Percentiles rank a stretch among this genome's conserved stretches.
Conservation (phyloP, 53 echinoderm and acorn worm species). For the Mesocentrotus franciscanus region DNA sequence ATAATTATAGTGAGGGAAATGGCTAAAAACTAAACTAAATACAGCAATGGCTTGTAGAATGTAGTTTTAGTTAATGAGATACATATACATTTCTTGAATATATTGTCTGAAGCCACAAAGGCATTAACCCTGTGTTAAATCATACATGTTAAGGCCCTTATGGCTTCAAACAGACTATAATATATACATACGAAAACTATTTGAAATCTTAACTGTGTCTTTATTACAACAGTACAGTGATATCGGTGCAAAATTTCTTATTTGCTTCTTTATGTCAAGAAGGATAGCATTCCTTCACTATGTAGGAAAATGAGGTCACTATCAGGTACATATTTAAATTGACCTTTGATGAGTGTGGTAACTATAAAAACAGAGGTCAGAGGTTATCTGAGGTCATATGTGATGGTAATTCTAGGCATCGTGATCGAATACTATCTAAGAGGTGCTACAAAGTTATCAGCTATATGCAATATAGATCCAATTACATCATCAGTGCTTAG, state of each 20-base stretch:
- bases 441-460: background rate
- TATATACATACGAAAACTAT: background rate
- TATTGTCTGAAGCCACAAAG: background rate
- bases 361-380: conserved; percentile 18
- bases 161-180: too few species aligned
- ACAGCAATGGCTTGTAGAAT: too few species aligned
- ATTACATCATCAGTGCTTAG: background rate
- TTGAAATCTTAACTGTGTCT: background rate
- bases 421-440: conserved; percentile 5
- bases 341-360: background rate
- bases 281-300: background rate
- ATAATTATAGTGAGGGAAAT: too few species aligned
- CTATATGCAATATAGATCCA: background rate
- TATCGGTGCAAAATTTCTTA: background rate
- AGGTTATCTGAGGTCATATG: background rate
- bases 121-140: too few species aligned
- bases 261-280: background rate
- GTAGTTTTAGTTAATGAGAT: too few species aligned
- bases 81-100: background rate
- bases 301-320: background rate
- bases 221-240: background rate
- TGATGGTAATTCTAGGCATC: background rate
- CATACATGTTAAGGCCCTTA: too few species aligned
- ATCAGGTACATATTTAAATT: background rate
- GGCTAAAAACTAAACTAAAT: too few species aligned